A percentile compares a stretch with the other conserved stretches of the same genome.
These are phyloP conservation scores for Hipposideros larvatus DNA, from an alignment of 2,797 vertebrate species.

Conservation along the genomic window DNA sequence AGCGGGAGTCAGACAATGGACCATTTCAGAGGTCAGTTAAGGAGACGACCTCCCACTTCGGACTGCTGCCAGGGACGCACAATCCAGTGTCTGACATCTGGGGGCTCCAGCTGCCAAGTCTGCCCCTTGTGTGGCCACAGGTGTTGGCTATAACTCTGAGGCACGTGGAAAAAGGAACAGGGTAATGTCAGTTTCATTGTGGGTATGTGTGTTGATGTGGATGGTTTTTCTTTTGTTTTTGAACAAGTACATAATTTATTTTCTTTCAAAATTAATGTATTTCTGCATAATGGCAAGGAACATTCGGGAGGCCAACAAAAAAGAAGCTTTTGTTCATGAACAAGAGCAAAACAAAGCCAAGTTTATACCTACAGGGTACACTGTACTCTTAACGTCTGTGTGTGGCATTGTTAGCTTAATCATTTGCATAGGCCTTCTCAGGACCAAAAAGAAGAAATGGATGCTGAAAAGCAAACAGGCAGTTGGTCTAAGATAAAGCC, in stretches of 20 bases:
- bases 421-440: background rate
- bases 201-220: background rate
- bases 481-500: conserved; percentile 15
- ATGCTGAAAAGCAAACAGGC: background rate
- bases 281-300: conserved; percentile 35
- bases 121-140: conserved; percentile 58
- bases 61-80: conserved; percentile 63
- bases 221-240: conserved; percentile 27
- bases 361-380: conserved; percentile 51
- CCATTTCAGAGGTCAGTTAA: conserved; percentile 73
- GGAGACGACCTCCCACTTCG: conserved; percentile 59
- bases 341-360: conserved; percentile 45
- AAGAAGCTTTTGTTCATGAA: conserved; percentile 64
- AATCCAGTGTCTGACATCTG: conserved; percentile 42
- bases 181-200: background rate
- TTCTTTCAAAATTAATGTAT: conserved; percentile 57
- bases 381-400: background rate
- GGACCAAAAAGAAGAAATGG: background rate
- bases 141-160: conserved; percentile 64
- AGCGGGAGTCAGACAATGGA: conserved; percentile 56
- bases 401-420: background rate
- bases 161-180: conserved; percentile 33
- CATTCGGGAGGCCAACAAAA: conserved; percentile 52
- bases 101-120: conserved; percentile 71
- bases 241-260: conserved; percentile 35